phyloP scores from a whole-genome alignment of 2,113 vertebrate genomes.

The Orthonyx spaldingii region DNA sequence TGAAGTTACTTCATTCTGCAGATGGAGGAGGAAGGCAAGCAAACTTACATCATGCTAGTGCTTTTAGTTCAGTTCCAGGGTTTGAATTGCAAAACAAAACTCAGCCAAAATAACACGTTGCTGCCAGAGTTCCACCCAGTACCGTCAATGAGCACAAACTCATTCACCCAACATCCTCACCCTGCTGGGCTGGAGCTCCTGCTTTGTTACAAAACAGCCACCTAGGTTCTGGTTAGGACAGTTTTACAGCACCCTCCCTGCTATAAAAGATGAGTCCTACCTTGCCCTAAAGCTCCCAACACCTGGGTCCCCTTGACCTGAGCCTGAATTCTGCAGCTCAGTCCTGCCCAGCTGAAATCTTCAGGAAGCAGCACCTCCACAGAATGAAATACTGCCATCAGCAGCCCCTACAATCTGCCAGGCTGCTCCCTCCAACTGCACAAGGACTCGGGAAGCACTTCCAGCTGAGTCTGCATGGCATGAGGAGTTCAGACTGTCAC shows the following conservation, averaged over 20 bases:
- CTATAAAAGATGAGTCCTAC: neutral
- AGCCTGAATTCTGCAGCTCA: neutral
- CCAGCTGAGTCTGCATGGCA: neutral
- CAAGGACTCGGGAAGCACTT: neutral
- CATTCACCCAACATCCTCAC: neutral
- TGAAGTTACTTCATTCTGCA: neutral
- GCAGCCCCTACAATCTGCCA: neutral
- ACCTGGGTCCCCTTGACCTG: neutral
- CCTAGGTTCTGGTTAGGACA: neutral
- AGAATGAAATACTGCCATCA: neutral
- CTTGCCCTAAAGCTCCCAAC: neutral
- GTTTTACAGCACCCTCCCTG: neutral
- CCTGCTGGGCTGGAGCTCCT: neutral
- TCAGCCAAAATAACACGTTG: neutral
- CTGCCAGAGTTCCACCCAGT: constrained; percentile 16
- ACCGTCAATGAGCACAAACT: neutral
- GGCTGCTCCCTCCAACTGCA: neutral
- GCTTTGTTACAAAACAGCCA: constrained; percentile 2
- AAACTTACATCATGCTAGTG: neutral
- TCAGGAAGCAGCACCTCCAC: neutral
- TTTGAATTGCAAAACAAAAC: constrained; percentile 8
- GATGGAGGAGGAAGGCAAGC: neutral
- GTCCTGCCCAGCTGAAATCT: neutral
- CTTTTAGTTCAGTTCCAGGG: neutral
- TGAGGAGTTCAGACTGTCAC: neutral